phyloP scores from a whole-genome alignment of 2,888 invertebrate genomes.

The Caradrina clavipalpis region DNA sequence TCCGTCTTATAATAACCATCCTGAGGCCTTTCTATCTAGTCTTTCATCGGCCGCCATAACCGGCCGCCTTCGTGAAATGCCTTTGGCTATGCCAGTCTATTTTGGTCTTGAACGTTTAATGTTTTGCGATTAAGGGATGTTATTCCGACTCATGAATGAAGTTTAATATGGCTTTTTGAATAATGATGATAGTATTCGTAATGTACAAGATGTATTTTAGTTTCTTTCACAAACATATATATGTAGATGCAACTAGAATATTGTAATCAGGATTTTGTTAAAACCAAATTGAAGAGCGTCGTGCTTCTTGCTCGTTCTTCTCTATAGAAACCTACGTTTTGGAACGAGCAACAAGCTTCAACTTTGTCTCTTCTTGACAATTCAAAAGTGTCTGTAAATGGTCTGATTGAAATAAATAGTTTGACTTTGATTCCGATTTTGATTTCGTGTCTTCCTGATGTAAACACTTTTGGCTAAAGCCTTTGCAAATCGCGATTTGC shows the following conservation, averaged over 20 bases:
- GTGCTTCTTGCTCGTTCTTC: too few relatives aligned
- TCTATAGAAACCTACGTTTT: too few relatives aligned
- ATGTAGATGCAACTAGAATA: too few relatives aligned
- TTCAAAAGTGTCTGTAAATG: too few relatives aligned
- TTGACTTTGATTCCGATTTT: too few relatives aligned
- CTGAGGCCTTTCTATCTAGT: constrained; percentile 49
- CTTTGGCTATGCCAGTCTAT: constrained; percentile 26
- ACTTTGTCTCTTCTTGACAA: too few relatives aligned
- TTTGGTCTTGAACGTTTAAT: constrained; percentile 23
- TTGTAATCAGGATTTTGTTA: too few relatives aligned
- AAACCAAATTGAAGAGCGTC: too few relatives aligned
- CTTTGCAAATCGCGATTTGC: constrained; percentile 21
- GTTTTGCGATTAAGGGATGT: constrained; percentile 11
- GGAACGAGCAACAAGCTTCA: too few relatives aligned
- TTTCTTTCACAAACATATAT: too few relatives aligned
- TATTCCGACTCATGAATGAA: constrained; percentile 5
- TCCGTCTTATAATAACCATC: constrained; percentile 61
- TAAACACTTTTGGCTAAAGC: background rate
- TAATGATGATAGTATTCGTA: constrained; percentile 9
- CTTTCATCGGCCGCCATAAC: constrained; percentile 47
- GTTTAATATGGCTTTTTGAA: constrained; percentile 21
- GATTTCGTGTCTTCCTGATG: background rate
- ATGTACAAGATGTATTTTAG: too few relatives aligned
- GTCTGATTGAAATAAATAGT: too few relatives aligned
- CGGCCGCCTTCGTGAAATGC: constrained; percentile 36